A percentile compares a stretch with the other conserved stretches of the same genome.
Conservation (phyloP, 2,888 invertebrate species). For the Nemoura dubitans region DNA sequence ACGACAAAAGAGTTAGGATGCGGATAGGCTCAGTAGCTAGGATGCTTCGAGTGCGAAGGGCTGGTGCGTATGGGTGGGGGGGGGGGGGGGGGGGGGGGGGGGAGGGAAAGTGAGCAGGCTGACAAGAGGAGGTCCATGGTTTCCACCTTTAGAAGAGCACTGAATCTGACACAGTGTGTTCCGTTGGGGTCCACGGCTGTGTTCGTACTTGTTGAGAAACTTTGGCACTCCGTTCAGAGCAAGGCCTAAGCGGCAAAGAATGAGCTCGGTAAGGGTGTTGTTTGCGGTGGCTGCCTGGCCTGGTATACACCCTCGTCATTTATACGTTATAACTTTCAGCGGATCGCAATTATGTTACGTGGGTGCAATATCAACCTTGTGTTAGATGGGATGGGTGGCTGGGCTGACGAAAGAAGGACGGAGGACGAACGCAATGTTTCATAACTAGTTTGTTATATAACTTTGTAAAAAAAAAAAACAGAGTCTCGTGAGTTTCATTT, state of each 20-base stretch:
- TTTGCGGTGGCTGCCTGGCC: not conserved
- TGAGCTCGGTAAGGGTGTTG: not conserved
- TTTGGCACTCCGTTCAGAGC: not conserved
- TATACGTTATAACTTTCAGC: not conserved
- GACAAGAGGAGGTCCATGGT: not conserved
- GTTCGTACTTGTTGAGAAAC: not conserved
- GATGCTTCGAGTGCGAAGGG: not conserved
- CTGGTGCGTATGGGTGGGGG: not conserved
- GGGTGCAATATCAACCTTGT: not conserved
- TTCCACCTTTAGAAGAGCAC: not conserved
- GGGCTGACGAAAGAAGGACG: no score
- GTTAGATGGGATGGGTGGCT: not conserved
- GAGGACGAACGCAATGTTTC: not conserved
- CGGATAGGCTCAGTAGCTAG: not conserved
- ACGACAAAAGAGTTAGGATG: slow-evolving; percentile 18
- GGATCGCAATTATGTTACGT: not conserved
- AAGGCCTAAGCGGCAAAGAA: not conserved
- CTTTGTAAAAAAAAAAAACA: not conserved
- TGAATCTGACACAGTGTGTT: slow-evolving; percentile 7
- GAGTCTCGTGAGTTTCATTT: not conserved
- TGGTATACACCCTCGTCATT: not conserved
- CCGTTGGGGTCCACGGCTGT: not conserved
- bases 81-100: not conserved
- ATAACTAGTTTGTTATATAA: not conserved
- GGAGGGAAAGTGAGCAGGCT: not conserved